phyloP scores from a whole-genome alignment of 2,113 vertebrate species.

The Gasterosteus nipponicus region DNA sequence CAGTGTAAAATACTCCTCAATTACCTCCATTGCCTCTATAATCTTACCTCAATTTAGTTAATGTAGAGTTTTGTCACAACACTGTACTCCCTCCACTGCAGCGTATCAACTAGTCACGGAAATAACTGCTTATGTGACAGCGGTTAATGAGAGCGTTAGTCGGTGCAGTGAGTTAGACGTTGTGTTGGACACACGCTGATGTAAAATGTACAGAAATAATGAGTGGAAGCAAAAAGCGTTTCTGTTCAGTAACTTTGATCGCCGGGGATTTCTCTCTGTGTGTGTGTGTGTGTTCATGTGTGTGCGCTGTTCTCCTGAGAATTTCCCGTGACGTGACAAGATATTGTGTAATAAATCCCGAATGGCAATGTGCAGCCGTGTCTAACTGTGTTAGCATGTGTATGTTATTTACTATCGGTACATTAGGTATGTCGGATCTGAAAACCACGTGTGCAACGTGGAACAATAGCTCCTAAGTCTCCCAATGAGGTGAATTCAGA shows the following conservation, averaged over 20 bases:
- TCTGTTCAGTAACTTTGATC: constrained; percentile 31
- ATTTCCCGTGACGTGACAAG: constrained; percentile 10
- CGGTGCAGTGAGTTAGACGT: constrained; percentile 17
- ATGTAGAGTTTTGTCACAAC: constrained; percentile 10
- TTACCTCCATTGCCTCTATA: constrained; percentile 24
- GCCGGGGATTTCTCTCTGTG: constrained; percentile 10
- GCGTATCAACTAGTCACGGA: background rate
- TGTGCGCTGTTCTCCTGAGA: constrained; percentile 10
- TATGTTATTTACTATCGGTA: background rate
- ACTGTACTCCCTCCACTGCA: background rate
- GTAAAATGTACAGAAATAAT: constrained; percentile 19
- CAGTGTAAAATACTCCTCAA: constrained; percentile 28
- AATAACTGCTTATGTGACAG: constrained; percentile 12
- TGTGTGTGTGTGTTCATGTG: background rate
- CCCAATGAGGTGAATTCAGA: background rate
- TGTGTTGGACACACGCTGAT: constrained; percentile 17
- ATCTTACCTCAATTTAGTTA: background rate
- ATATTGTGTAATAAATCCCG: constrained; percentile 36
- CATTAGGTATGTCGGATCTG: background rate
- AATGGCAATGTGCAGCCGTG: constrained; percentile 4
- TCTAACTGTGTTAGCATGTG: background rate
- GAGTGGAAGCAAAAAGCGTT: background rate
- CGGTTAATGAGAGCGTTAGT: constrained; percentile 14
- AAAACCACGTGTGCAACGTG: background rate
- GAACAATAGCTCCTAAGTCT: background rate